phyloP scores from a whole-genome alignment of 2,113 vertebrate genomes.

The Tautogolabrus adspersus region DNA sequence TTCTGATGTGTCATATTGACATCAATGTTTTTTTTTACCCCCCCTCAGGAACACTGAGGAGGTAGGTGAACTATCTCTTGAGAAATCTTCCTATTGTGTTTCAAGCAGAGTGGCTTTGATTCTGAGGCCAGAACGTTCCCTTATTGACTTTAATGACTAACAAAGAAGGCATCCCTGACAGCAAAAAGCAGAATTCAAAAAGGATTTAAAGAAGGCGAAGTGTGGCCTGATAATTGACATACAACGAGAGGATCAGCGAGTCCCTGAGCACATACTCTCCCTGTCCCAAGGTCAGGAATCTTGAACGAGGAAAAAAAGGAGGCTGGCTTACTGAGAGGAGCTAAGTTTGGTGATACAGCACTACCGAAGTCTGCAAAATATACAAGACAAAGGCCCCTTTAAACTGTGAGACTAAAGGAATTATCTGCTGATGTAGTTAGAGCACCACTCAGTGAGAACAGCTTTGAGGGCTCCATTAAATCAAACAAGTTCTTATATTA shows the following conservation, averaged over 20 bases:
- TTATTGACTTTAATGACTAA: conserved; percentile 16
- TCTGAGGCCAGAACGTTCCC: neutral
- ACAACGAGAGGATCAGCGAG: conserved; percentile 69
- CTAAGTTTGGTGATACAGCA: conserved; percentile 39
- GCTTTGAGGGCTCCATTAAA: conserved; percentile 45
- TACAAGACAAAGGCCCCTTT: conserved; percentile 23
- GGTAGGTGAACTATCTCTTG: conserved; percentile 41
- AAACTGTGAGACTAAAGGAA: conserved; percentile 8
- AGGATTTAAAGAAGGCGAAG: conserved; percentile 50
- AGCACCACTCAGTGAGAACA: conserved; percentile 45
- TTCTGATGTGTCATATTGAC: neutral
- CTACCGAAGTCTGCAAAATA: conserved; percentile 51
- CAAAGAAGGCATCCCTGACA: conserved; percentile 35
- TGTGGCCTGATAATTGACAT: conserved; percentile 22
- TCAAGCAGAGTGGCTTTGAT: neutral
- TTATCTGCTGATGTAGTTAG: conserved; percentile 36
- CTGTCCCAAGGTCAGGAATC: conserved; percentile 51
- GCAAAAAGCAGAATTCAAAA: conserved; percentile 23
- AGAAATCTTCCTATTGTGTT: conserved; percentile 37
- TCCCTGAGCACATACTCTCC: conserved; percentile 82
- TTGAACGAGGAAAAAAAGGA: conserved; percentile 26
- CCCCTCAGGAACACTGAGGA: conserved; percentile 11
- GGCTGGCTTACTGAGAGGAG: conserved; percentile 32
- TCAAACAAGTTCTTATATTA: conserved; percentile 57
- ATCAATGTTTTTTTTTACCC: neutral